Evolutionary conservation across 1,140 invertebrate genomes (phyloP), one percentile per base, ranked within the genome.

Genomic region (Meloidogyne floridensis): DNA sequence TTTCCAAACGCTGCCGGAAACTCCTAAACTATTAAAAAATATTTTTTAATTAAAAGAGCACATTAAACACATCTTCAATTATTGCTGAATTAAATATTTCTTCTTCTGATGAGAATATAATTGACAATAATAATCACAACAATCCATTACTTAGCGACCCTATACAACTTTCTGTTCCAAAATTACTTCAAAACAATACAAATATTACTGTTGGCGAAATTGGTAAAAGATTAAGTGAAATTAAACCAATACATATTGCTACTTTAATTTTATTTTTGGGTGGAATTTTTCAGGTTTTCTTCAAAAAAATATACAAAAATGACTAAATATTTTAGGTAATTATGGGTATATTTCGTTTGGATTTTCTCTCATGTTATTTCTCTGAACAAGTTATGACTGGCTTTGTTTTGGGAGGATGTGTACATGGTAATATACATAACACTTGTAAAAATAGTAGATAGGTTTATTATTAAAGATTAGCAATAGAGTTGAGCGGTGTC

Each of bases 301-400:
- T 15, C 18, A 4, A n/a, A 65, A 20, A 15, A 71, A n/a, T 70
- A 69, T 9, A 20, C n/a, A 32, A 20, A 82, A 42, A 5, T 47
- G 42, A n/a, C 3, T 11, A 53, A 42, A 20, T 73, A 47, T 56
- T 83, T 72, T 65, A 87, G 87, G 85, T 88, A 20, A 53, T 88
- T 18, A 84, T 88, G 83, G 87, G 86, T n/a, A 80, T 88, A n/a
- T 85, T 86, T 65, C 87, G 84, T 4, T 56, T 85, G 4, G 89
- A 89, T 75, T 89, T 89, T 75, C 75, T 90, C 15, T 85, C 88
- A 8, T 90, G 87, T 72, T 89, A 88, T 77, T 86, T 89, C 70
- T 89, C 88, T 9, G 87, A 89, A 56, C 87, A 89, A 80, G 88
- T 88, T 0, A 90, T 89, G 88, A 85, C 84, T 13, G 87, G 87